Percentiles rank a stretch among this genome's conserved stretches.
Conservation (phyloP, 2,113 vertebrate species). For the Aspiorhynchus laticeps region DNA sequence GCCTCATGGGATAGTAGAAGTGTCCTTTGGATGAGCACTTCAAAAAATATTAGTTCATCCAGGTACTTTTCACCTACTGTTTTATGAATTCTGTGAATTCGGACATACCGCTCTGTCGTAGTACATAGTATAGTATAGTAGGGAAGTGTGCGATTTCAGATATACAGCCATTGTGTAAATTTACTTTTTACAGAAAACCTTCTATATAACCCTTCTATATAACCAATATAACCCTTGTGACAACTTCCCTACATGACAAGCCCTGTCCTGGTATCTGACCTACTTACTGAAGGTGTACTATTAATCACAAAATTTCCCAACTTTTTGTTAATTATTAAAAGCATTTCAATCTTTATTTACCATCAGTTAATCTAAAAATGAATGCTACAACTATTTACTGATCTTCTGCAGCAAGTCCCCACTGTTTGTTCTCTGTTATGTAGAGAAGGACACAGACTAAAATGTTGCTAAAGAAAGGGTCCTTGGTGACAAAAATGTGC, state of each 20-base stretch:
- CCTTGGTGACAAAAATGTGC: conserved; percentile 25
- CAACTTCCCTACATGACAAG: neutral
- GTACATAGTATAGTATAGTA: neutral
- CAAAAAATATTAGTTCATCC: no score
- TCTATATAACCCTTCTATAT: no score
- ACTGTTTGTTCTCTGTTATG: neutral
- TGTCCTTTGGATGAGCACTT: no score
- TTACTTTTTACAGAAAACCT: neutral
- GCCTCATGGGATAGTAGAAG: no score
- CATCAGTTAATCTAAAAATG: neutral
- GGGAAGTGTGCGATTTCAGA: no score
- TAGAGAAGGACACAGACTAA: neutral
- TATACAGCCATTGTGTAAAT: neutral
- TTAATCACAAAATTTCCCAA: neutral
- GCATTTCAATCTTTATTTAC: neutral
- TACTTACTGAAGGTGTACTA: neutral
- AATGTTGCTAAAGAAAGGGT: neutral
- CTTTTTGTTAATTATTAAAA: neutral
- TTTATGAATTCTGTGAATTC: neutral
- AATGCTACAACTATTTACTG: neutral
- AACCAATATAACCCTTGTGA: neutral
- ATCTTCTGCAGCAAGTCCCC: neutral
- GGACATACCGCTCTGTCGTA: no score
- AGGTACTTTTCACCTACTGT: no score
- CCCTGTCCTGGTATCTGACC: neutral